Evolutionary conservation across 2,888 invertebrate species (phyloP).

Genomic region (Platycheirus albimanus): DNA sequence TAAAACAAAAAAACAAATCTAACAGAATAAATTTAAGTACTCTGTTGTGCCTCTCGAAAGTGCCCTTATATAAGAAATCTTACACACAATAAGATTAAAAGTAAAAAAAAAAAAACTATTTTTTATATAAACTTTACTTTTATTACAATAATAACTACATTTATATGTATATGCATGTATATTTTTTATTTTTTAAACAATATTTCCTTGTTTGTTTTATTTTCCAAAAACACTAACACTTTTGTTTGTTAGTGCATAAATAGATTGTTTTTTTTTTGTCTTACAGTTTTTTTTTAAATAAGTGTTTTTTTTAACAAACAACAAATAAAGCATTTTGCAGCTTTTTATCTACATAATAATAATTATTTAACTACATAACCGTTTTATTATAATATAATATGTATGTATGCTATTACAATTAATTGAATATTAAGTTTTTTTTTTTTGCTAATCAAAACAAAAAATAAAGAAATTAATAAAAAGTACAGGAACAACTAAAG

Average conservation of each 20-base stretch:
- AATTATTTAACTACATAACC: slow-evolving; percentile 48
- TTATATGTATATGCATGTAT: slow-evolving; percentile 43
- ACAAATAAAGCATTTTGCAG: slow-evolving; percentile 64
- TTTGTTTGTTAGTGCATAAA: slow-evolving; percentile 60
- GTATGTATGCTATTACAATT: slow-evolving; percentile 5
- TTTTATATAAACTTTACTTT: slow-evolving; percentile 73
- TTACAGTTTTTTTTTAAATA: slow-evolving; percentile 41
- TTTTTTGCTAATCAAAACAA: slow-evolving; percentile 25
- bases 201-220: slow-evolving; percentile 48
- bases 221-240: slow-evolving; percentile 55
- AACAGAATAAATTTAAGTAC: slow-evolving; percentile 2
- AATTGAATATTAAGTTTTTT: slow-evolving; percentile 43
- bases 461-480: slow-evolving; percentile 52
- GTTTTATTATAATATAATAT: slow-evolving; percentile 24
- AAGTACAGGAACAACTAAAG: slow-evolving; percentile 16
- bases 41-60: slow-evolving; percentile 60
- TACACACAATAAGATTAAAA: background rate
- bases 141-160: no score
- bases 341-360: slow-evolving; percentile 47
- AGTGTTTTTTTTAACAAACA: slow-evolving; percentile 60
- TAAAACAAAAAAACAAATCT: slow-evolving; percentile 6
- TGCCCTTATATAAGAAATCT: slow-evolving; percentile 43
- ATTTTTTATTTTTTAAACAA: slow-evolving; percentile 54
- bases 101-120: slow-evolving; percentile 39
- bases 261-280: slow-evolving; percentile 36